Evolutionary conservation across 2,113 vertebrate species (phyloP), one percentile per base, ranked within the genome.

Genomic region (Leucoraja erinaceus): DNA sequence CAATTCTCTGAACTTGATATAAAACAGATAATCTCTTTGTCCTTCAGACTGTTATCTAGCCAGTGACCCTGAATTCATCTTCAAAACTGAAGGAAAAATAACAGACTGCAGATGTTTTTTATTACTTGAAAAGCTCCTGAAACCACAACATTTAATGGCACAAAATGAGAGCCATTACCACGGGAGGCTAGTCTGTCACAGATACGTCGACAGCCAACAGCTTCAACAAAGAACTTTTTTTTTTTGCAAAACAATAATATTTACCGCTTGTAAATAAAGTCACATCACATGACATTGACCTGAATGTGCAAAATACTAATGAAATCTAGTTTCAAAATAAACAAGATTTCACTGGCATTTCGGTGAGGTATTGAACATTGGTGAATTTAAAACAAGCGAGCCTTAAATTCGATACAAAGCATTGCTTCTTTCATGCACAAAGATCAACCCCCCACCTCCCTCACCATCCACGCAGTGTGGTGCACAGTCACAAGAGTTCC

Each of bases 1-100:
- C 93, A 93, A 77, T 61, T 72, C 86, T 93, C 66, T 28, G 81
- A 93, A 61, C n/a, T 5, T 6, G 93, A 94, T 3, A 94, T 31
- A 93, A 93, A 95, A 79, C 94, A 95, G 94, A 94, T 93, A 93
- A 93, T 70, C 56, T 33, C 93, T 20, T 16, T 93, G 83, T 33
- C 94, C 94, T 93, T 81, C 94, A 94, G 74, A 28, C 93, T 93
- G 93, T 93, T 77, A 92, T 4, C 72, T 86, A 92, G 5, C 0
- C 0, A 0, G 70, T 93, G 92, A 76, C 94, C 93, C 92, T 22
- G 22, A 94, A 93, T 93, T 78, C 88, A 78, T 83, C 93, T 94
- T 93, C 91, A n/a, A 78, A 93, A 93, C 90, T 74, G 90, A 93
- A 92, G 76, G 14, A 93, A 93, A 33, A 72, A 88, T 84, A 77